Evolutionary conservation across 2,113 vertebrate species (phyloP), one percentile per base, ranked within the genome.

Genomic region (Sprattus sprattus): DNA sequence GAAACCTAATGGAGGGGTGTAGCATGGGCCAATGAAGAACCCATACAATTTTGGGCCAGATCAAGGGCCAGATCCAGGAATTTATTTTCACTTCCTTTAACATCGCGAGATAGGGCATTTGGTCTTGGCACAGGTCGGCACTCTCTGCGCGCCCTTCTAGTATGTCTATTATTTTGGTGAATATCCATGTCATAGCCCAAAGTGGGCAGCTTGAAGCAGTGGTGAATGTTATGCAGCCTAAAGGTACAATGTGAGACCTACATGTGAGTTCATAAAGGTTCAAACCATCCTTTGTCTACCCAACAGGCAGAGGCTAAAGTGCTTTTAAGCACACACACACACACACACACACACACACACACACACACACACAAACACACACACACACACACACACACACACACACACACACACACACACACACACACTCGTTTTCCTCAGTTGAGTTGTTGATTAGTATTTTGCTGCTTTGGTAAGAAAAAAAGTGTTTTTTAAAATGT

Each of bases 401-500:
- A 39, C 39, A 39, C 39, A 39, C 39, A 39, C 39, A 39, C 39
- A 39, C 39, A 39, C 39, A 39, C 39, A 39, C 39, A 39, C 39
- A 39, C 39, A 39, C 39, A 39, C 39, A 39, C 39, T 39, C 39
- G 1, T 39, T 39, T 39, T 39, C 39, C 39, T 39, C 39, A 39
- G 39, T 39, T 39, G 64, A 32, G 80, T 78, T 44, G 28, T 78
- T 78, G 57, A 81, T 28, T 57, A 81, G 10, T 54, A 81, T 80
- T 47, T 49, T 86, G 64, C 87, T 89, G 86, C 84, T 92, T 95
- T 93, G 90, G 86, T 91, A 89, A 85, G 57, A 3, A 75, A 75
- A 82, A 71, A 71, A 3, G 71, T 28, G 64, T 71, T 71, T 71
- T 71, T 71, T 71, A 88, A 90, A 93, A 89, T 93, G 93, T 93